Percentiles rank a stretch among this genome's conserved stretches.
These are phyloP conservation scores for Caenorhabditis inopinata DNA, from an alignment of 1,140 invertebrate genomes.

Conservation along the genomic window DNA sequence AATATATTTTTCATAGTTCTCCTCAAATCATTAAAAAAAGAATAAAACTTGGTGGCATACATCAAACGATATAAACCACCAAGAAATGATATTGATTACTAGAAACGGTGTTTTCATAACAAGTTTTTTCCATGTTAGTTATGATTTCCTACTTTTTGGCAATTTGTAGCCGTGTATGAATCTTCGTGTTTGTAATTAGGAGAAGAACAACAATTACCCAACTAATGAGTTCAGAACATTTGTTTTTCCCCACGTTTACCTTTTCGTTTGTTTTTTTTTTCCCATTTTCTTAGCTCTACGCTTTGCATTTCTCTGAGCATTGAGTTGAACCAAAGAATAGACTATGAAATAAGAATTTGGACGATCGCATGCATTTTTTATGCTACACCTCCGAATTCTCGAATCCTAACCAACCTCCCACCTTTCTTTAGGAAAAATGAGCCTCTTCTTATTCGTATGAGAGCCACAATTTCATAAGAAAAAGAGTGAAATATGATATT, in stretches of 20 bases:
- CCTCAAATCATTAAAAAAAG: too few species aligned
- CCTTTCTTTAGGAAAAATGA: background rate
- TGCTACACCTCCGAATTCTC: background rate
- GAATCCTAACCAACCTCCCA: background rate
- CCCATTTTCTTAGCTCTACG: too few species aligned
- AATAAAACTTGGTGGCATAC: too few species aligned
- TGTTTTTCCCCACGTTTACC: background rate
- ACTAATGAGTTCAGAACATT: background rate
- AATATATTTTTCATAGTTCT: too few species aligned
- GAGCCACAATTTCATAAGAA: background rate
- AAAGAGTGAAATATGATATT: slow-evolving; percentile 22
- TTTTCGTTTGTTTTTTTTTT: background rate
- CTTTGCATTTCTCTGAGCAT: too few species aligned
- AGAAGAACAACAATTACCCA: background rate
- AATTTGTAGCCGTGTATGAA: background rate
- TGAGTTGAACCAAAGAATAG: too few species aligned
- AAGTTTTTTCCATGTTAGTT: too few species aligned
- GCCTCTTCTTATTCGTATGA: background rate
- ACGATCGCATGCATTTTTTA: slow-evolving; percentile 10
- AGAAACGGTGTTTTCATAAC: too few species aligned
- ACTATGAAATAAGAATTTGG: background rate
- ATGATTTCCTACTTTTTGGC: too few species aligned
- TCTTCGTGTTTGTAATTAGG: background rate
- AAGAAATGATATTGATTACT: too few species aligned
- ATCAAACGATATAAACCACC: too few species aligned